phyloP scores from a whole-genome alignment of 2,888 invertebrate species.

The Tenthredo livida region DNA sequence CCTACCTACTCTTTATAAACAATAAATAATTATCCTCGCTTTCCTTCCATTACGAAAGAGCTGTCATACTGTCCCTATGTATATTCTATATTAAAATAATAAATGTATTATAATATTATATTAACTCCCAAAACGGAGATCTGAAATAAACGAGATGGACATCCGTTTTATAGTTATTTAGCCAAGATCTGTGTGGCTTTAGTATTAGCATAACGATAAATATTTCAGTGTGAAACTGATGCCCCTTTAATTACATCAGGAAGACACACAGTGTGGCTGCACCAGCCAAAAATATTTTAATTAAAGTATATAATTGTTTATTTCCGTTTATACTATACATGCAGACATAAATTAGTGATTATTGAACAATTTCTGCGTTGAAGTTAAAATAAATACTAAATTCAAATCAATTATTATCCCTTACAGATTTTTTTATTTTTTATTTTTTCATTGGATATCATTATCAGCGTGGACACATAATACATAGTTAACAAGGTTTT shows the following conservation, averaged over 20 bases:
- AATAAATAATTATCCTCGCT: constrained; percentile 5
- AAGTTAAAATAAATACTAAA: constrained; percentile 39
- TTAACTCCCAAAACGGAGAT: constrained; percentile 14
- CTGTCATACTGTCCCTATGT: not conserved
- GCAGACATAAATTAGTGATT: constrained; percentile 7
- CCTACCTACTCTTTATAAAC: constrained; percentile 22
- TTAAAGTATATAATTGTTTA: constrained; percentile 18
- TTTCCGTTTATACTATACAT: not conserved
- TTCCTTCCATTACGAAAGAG: constrained; percentile 6
- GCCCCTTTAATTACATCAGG: not conserved
- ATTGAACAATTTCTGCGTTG: constrained; percentile 15
- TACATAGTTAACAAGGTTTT: not conserved
- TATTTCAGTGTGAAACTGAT: not conserved
- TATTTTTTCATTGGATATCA: not conserved
- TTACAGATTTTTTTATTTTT: constrained; percentile 6
- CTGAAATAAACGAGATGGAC: constrained; percentile 48
- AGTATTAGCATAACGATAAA: not conserved
- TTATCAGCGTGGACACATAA: not conserved
- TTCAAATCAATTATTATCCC: constrained; percentile 15
- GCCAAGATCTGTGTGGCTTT: constrained; percentile 15
- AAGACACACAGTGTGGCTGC: not conserved
- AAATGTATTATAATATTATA: constrained; percentile 43
- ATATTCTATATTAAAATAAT: constrained; percentile 30
- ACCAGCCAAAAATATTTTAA: not conserved
- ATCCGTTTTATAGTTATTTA: constrained; percentile 35